A percentile compares a stretch with the other conserved stretches of the same genome.
Conservation (phyloP, 2,113 vertebrate genomes). For the Antechinus flavipes region DNA sequence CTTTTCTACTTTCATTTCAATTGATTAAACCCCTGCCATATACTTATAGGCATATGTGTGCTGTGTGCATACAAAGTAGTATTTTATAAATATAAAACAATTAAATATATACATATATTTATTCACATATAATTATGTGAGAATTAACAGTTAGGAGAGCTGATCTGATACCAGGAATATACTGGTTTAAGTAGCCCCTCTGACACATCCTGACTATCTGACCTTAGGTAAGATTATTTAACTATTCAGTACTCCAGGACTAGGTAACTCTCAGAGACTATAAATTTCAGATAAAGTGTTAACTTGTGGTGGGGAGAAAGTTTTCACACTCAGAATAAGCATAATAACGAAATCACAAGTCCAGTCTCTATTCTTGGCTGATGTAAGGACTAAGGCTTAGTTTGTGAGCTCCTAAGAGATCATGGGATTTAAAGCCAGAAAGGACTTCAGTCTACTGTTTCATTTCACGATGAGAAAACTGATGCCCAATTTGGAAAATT, state of each 20-base stretch:
- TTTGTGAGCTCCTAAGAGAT: background rate
- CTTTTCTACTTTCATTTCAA: background rate
- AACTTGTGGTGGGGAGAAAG: background rate
- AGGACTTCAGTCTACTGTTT: background rate
- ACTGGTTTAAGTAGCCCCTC: background rate
- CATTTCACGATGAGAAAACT: constrained; percentile 15
- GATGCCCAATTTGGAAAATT: background rate
- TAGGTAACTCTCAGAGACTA: background rate
- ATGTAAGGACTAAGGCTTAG: background rate
- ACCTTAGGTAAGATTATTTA: background rate
- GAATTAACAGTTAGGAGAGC: background rate
- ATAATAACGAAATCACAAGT: background rate
- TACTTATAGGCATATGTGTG: background rate
- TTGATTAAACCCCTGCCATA: background rate
- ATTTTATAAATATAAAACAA: background rate
- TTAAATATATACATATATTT: too few relatives aligned
- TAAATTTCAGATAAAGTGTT: background rate
- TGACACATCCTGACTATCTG: background rate
- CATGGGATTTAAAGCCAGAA: background rate
- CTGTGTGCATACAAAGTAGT: background rate
- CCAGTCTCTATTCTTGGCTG: background rate
- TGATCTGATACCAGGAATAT: background rate
- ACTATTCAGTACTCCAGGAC: background rate
- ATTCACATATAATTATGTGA: background rate
- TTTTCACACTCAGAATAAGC: background rate